Conservation (phyloP, 2,113 vertebrate genomes). For the Odobenus rosmarus region DNA sequence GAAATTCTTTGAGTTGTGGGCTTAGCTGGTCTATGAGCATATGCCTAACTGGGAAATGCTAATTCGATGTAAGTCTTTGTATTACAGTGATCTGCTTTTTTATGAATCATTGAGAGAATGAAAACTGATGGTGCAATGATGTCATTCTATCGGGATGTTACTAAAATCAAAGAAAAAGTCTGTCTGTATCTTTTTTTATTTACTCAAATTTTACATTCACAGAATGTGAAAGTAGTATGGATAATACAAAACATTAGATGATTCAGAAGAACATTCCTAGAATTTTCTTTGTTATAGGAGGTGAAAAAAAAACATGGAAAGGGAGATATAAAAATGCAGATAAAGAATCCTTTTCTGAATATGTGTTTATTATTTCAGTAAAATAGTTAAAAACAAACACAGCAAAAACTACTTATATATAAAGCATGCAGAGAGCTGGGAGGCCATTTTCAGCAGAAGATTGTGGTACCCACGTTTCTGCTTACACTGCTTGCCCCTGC, state of each 20-base stretch:
- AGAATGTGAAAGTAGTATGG: not conserved
- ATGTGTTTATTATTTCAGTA: not conserved
- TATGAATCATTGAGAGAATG: not conserved
- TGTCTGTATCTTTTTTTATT: not conserved
- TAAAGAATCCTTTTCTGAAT: not conserved
- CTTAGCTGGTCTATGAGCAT: not conserved
- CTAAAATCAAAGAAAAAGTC: not conserved
- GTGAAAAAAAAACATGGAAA: not conserved
- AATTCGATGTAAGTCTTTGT: conserved; percentile 8
- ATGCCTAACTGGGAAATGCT: not conserved
- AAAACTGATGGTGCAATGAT: not conserved
- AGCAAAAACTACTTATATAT: not conserved
- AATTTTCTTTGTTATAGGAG: not conserved
- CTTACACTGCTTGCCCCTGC: accelerated
- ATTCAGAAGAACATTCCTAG: not conserved
- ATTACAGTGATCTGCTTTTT: not conserved
- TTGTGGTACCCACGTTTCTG: accelerated
- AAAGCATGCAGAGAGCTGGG: not conserved
- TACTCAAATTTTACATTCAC: not conserved
- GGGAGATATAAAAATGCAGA: not conserved
- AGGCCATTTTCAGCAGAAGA: not conserved
- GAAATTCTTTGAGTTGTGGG: not conserved
- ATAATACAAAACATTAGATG: not conserved
- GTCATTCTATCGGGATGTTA: not conserved
- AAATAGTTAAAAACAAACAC: not conserved